Evolutionary conservation across 1,140 invertebrate genomes (phyloP).

Genomic region (Octopus sinensis): DNA sequence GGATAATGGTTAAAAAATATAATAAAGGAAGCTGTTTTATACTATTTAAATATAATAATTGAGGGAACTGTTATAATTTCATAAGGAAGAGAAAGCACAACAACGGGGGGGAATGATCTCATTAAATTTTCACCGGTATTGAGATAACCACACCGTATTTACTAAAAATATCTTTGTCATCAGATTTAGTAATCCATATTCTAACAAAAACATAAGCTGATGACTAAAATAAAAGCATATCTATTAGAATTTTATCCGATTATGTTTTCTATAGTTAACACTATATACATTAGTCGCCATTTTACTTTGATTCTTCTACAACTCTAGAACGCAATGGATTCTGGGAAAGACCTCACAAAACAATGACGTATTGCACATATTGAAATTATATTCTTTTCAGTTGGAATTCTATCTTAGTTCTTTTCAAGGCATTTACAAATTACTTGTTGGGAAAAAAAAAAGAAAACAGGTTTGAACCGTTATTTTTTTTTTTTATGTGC

Average conservation of each 20-base stretch:
- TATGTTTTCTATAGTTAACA: neutral
- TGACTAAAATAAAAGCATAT: slow-evolving; percentile 1
- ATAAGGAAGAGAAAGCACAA: neutral
- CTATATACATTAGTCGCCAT: slow-evolving; percentile 2
- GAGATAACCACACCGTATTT: neutral
- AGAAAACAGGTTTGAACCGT: neutral
- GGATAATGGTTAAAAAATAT: too few species aligned
- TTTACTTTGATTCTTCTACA: neutral
- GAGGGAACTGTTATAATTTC: too few species aligned
- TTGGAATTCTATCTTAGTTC: too few species aligned
- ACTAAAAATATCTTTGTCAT: slow-evolving; percentile 4
- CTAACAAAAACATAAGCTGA: neutral
- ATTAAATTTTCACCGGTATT: slow-evolving; percentile 6
- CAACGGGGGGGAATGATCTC: neutral
- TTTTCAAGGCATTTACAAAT: too few species aligned
- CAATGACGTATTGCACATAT: slow-evolving; percentile 40
- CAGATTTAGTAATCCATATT: slow-evolving; percentile 7
- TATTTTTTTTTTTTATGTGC: too few species aligned
- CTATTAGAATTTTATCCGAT: slow-evolving; percentile 7
- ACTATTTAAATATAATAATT: too few species aligned
- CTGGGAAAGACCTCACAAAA: slow-evolving; percentile 27
- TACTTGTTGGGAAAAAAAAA: neutral
- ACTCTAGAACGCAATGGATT: slow-evolving; percentile 24
- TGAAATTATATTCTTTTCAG: neutral
- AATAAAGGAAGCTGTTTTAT: too few species aligned